Percentiles rank a stretch among this genome's conserved stretches.
Conservation (phyloP, 1,140 invertebrate genomes). For the Ericerus pela region DNA sequence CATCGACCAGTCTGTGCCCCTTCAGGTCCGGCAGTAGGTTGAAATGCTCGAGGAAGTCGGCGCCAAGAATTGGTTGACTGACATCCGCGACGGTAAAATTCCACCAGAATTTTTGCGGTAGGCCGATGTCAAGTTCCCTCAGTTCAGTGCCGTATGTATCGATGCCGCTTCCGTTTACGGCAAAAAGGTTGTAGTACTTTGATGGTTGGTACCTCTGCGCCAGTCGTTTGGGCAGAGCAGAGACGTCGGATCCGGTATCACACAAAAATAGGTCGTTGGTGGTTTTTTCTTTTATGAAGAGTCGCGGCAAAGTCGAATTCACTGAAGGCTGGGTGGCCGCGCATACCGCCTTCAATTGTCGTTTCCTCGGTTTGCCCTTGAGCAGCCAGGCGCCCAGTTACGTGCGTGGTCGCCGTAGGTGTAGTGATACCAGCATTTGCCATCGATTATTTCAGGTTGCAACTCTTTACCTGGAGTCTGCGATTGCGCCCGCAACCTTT, state of each 20-base stretch:
- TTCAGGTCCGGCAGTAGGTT: background rate
- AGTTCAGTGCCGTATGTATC: background rate
- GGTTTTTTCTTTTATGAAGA: background rate
- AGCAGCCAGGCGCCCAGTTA: conserved; percentile 24
- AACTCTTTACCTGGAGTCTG: background rate
- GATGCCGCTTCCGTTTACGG: conserved; percentile 5
- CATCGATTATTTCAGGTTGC: background rate
- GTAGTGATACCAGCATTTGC: background rate
- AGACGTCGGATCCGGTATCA: background rate
- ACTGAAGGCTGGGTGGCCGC: background rate
- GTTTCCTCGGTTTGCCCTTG: conserved; percentile 24
- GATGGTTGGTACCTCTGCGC: background rate
- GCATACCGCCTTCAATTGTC: background rate
- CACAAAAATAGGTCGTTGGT: background rate
- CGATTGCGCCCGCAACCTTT: background rate
- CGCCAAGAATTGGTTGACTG: background rate
- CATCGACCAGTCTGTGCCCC: background rate
- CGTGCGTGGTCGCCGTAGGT: conserved; percentile 33
- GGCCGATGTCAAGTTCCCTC: background rate
- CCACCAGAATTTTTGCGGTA: background rate
- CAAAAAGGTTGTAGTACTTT: conserved; percentile 1
- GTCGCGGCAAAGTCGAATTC: background rate
- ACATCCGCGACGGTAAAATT: conserved; percentile 9
- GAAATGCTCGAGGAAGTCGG: background rate
- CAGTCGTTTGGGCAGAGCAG: background rate